A percentile compares a stretch with the other conserved stretches of the same genome.
phyloP scores from a whole-genome alignment of 2,797 vertebrate genomes.

The Hypotaenidia okinawae region DNA sequence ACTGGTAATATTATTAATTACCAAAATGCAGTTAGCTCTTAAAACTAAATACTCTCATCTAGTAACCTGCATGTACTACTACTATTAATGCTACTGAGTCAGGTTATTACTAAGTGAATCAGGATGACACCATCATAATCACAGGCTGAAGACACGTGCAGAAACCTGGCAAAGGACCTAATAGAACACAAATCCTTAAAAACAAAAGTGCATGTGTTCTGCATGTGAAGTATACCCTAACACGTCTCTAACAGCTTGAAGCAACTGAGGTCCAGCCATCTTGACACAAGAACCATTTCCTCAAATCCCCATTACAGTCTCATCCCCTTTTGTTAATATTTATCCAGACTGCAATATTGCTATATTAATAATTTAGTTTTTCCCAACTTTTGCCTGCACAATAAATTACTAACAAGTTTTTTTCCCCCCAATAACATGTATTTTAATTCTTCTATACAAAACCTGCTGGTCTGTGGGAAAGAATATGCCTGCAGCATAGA shows the following conservation, averaged over 20 bases:
- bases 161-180: neutral
- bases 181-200: neutral
- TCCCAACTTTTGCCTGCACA: neutral
- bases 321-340: neutral
- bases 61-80: neutral
- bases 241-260: neutral
- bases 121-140: neutral
- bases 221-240: neutral
- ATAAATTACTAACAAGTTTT: neutral
- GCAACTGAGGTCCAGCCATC: neutral
- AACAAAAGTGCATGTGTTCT: neutral
- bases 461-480: neutral
- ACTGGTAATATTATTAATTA: neutral
- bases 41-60: neutral
- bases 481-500: neutral
- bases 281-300: neutral
- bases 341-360: accelerated
- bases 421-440: accelerated
- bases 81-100: neutral
- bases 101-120: neutral
- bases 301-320: neutral
- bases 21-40: neutral
- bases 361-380: neutral
- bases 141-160: neutral
- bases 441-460: neutral